Evolutionary conservation across 2,113 vertebrate genomes (phyloP).

Genomic region (Apaloderma vittatum): DNA sequence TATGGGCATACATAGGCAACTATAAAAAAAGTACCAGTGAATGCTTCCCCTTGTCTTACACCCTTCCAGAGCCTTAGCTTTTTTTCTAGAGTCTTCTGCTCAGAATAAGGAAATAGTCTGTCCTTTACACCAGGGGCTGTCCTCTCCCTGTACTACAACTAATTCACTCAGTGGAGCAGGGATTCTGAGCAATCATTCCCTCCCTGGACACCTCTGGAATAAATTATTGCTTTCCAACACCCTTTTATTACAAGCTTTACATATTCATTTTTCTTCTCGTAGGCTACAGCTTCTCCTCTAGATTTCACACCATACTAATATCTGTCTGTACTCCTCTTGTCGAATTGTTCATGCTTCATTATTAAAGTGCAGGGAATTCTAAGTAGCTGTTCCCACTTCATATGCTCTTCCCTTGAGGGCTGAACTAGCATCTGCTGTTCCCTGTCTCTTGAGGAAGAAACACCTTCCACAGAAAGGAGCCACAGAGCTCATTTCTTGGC

Average conservation of each 20-base stretch:
- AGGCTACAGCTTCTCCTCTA: not conserved
- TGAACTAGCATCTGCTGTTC: not conserved
- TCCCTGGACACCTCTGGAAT: not conserved
- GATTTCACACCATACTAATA: not conserved
- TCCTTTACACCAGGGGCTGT: not conserved
- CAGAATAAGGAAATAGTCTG: not conserved
- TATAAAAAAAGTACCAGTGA: not conserved
- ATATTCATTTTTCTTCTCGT: not conserved
- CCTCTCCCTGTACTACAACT: not conserved
- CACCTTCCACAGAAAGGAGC: not conserved
- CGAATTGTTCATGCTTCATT: not conserved
- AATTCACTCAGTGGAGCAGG: not conserved
- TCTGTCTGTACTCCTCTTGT: not conserved
- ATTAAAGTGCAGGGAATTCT: conserved; percentile 11
- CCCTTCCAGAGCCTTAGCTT: not conserved
- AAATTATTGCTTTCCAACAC: not conserved
- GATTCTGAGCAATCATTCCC: not conserved
- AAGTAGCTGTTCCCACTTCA: conserved; percentile 40
- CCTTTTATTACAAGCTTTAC: not conserved
- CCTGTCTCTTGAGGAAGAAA: not conserved
- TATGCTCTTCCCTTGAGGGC: not conserved
- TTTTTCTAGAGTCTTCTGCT: not conserved
- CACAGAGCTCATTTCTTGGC: not conserved
- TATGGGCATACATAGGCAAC: not conserved
- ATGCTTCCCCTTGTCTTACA: not conserved